Conservation (phyloP, 2,113 vertebrate genomes). For the Tragelaphus imberbis region DNA sequence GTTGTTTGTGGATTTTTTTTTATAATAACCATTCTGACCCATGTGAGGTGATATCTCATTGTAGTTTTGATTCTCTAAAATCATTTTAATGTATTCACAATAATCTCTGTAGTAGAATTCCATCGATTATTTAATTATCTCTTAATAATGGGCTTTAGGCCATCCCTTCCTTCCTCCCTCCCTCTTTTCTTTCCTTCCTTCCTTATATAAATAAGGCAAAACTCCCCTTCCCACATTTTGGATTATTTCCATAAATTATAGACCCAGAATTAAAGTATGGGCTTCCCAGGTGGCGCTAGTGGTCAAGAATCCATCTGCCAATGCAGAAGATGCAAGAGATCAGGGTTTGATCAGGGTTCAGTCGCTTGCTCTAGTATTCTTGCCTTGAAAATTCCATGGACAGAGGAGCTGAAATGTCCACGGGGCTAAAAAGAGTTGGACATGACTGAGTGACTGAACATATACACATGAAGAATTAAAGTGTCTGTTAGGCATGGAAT, state of each 20-base stretch:
- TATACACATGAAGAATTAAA: neutral
- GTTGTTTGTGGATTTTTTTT: neutral
- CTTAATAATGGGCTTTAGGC: neutral
- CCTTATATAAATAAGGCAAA: neutral
- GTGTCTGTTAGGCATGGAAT: neutral
- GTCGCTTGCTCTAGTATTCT: neutral
- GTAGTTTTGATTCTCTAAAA: neutral
- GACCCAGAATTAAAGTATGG: neutral
- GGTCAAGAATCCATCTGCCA: neutral
- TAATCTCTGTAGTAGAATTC: neutral
- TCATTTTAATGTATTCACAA: neutral
- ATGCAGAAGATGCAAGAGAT: neutral
- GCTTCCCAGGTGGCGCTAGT: neutral
- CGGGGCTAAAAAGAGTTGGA: neutral
- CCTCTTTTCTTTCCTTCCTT: neutral
- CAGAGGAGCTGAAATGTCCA: neutral
- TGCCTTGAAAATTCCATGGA: neutral
- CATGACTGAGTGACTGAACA: neutral
- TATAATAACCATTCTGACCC: neutral
- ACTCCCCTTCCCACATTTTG: neutral
- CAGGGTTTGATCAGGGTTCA: neutral
- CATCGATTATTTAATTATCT: neutral
- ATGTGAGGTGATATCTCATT: neutral
- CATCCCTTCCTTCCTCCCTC: neutral
- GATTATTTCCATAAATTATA: neutral